Percentiles rank a stretch among this genome's conserved stretches.
These are phyloP conservation scores for Ochropacha duplaris DNA, from an alignment of 2,888 invertebrate species.

Conservation along the genomic window DNA sequence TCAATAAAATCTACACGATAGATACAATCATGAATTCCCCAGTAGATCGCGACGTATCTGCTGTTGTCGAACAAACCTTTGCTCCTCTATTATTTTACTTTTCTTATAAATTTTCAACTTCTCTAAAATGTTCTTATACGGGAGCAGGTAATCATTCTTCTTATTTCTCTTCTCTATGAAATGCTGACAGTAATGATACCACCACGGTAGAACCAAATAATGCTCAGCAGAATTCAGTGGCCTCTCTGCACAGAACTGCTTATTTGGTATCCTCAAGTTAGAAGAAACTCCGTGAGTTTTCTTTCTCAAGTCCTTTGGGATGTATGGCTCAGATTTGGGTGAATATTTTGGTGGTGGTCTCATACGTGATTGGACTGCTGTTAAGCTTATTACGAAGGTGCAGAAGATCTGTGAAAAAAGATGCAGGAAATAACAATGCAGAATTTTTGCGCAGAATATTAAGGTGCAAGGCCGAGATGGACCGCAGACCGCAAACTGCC, in stretches of 20 bases:
- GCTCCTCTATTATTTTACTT: not conserved
- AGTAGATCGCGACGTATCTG: not conserved
- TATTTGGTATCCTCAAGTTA: slow-evolving; percentile 38
- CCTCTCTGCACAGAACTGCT: slow-evolving; percentile 44
- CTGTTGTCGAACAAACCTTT: not conserved
- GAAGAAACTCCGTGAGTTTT: slow-evolving; percentile 5
- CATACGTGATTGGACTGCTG: not conserved
- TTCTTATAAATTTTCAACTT: slow-evolving; percentile 29
- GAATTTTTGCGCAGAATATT: not conserved
- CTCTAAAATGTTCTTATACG: slow-evolving; percentile 30
- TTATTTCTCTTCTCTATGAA: slow-evolving; percentile 25
- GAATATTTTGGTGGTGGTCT: not conserved
- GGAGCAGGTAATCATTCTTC: slow-evolving; percentile 11
- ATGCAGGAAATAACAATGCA: not conserved
- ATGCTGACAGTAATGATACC: slow-evolving; percentile 50
- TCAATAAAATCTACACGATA: not conserved
- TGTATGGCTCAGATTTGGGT: not conserved
- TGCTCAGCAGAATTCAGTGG: slow-evolving; percentile 23
- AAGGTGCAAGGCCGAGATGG: too few species aligned
- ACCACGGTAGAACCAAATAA: slow-evolving; percentile 52
- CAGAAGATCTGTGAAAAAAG: not conserved
- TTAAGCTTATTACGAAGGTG: not conserved
- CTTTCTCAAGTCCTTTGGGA: not conserved
- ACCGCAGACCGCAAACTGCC: too few species aligned
- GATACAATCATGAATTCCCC: not conserved